phyloP scores from a whole-genome alignment of 2,888 invertebrate species.

The Coleophora deauratella region DNA sequence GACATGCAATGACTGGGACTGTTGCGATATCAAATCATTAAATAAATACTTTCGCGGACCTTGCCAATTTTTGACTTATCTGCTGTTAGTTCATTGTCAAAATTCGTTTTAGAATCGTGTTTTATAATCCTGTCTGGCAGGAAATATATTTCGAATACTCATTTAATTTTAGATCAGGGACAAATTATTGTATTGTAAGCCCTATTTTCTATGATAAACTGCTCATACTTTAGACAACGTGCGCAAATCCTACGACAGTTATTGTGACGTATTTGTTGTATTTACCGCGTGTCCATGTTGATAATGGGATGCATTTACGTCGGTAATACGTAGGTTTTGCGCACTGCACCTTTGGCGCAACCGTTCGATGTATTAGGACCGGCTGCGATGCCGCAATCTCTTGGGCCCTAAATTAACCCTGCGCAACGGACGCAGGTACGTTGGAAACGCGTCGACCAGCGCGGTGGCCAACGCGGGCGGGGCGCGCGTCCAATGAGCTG shows the following conservation, averaged over 20 bases:
- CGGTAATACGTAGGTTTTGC: slow-evolving; percentile 42
- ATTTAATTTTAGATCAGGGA: no score
- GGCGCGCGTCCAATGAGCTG: slow-evolving; percentile 14
- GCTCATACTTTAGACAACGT: neutral
- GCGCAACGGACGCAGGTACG: slow-evolving; percentile 20
- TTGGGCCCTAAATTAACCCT: slow-evolving; percentile 35
- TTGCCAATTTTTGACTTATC: no score
- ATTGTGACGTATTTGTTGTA: slow-evolving; percentile 18
- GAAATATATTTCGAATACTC: no score
- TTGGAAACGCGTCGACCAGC: slow-evolving; percentile 13
- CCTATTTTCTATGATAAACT: no score
- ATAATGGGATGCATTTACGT: slow-evolving; percentile 37
- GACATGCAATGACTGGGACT: slow-evolving; percentile 7
- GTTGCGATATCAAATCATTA: slow-evolving; percentile 4
- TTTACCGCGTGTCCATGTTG: slow-evolving; percentile 33
- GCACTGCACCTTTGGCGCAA: slow-evolving; percentile 54
- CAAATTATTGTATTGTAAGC: no score
- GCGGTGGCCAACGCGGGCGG: slow-evolving; percentile 10
- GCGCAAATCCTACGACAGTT: neutral
- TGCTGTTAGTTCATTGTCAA: no score
- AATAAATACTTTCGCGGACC: neutral
- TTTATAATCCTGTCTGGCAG: no score
- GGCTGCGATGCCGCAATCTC: slow-evolving; percentile 39
- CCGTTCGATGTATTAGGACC: slow-evolving; percentile 37
- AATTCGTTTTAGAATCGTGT: no score